A percentile compares a stretch with the other conserved stretches of the same genome.
These are phyloP conservation scores for Sinosuthora webbiana DNA, from an alignment of 2,113 vertebrate species.

Conservation along the genomic window DNA sequence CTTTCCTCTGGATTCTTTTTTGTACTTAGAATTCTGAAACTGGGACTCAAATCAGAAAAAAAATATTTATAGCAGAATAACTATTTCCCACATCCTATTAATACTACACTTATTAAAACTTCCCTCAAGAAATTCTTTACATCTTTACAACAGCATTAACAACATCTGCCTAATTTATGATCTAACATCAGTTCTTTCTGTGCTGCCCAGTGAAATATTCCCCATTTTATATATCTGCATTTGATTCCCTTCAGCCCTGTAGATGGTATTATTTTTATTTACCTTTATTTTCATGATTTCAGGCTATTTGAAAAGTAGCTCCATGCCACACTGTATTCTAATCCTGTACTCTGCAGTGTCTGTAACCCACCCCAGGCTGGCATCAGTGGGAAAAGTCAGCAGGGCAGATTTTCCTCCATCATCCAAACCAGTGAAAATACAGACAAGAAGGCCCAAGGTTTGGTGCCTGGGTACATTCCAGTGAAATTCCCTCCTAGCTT, in stretches of 20 bases:
- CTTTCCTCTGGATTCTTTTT: not conserved
- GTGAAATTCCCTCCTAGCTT: not conserved
- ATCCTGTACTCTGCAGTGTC: not conserved
- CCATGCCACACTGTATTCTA: not conserved
- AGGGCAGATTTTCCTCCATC: not conserved
- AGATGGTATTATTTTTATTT: not conserved
- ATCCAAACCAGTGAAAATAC: not conserved
- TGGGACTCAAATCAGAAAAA: not conserved
- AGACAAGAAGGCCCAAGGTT: not conserved
- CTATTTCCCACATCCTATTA: not conserved
- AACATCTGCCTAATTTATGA: not conserved
- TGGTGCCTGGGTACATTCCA: not conserved
- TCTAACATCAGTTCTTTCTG: not conserved
- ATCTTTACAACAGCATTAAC: not conserved
- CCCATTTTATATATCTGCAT: not conserved
- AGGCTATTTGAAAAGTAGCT: not conserved
- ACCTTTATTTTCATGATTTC: not conserved
- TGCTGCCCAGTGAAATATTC: not conserved
- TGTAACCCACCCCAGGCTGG: not conserved
- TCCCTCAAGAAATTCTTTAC: not conserved
- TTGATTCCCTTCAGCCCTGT: not conserved
- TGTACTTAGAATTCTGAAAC: not conserved
- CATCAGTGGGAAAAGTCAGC: not conserved
- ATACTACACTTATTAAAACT: not conserved
- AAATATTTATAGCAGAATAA: not conserved